phyloP scores from a whole-genome alignment of 2,888 invertebrate species.

The Leptopilina drosophilae region DNA sequence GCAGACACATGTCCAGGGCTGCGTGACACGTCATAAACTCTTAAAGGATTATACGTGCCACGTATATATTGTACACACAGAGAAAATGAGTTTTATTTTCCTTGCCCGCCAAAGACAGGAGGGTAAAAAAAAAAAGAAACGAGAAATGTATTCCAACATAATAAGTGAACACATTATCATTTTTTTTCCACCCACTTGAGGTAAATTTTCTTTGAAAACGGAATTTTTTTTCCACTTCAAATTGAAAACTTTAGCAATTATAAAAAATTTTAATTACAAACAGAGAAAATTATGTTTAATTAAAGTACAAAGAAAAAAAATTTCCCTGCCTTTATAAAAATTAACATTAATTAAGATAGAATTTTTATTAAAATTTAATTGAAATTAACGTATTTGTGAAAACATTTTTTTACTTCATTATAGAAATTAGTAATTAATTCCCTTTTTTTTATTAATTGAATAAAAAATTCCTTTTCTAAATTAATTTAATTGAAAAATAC shows the following conservation, averaged over 20 bases:
- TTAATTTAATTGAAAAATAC: too few species aligned
- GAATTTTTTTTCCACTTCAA: background rate
- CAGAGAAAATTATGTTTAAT: too few species aligned
- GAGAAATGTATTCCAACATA: background rate
- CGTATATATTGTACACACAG: constrained; percentile 10
- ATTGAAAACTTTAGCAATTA: background rate
- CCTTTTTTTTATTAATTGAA: too few species aligned
- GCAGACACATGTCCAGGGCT: constrained; percentile 53
- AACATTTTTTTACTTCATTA: too few species aligned
- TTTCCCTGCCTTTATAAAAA: too few species aligned
- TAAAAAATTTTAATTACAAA: too few species aligned
- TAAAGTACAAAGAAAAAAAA: too few species aligned
- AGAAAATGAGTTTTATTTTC: constrained; percentile 16
- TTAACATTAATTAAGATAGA: too few species aligned
- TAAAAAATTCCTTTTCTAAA: too few species aligned
- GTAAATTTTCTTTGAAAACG: background rate
- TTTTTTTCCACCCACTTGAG: background rate
- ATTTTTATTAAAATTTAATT: too few species aligned
- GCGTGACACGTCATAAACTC: constrained; percentile 63
- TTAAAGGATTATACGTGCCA: constrained; percentile 43
- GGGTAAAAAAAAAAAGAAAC: background rate
- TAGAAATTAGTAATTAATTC: too few species aligned
- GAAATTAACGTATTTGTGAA: too few species aligned
- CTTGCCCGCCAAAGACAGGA: background rate
- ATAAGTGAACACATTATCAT: constrained; percentile 1